Evolutionary conservation across 53 echinoderm and acorn worm genomes (phyloP).

Genomic region (Luidia sarsii): DNA sequence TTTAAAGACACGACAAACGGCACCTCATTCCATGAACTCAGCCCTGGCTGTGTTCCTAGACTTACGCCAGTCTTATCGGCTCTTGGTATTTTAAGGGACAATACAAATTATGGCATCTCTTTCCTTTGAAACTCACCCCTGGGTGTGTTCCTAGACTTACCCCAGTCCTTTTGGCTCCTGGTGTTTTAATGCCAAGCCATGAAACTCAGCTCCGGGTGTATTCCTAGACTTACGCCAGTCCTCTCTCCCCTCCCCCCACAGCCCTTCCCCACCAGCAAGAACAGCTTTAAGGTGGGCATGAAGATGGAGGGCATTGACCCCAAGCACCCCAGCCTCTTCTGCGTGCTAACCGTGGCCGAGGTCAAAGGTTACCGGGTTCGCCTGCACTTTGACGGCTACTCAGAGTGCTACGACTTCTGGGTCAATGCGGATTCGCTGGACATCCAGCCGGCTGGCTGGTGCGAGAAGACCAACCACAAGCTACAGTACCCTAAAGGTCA

Average conservation of each 20-base stretch:
- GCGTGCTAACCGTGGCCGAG: constrained; percentile 84
- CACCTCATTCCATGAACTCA: too few relatives aligned
- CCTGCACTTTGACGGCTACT: constrained; percentile 97
- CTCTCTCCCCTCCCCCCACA: constrained; percentile 46
- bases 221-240: too few relatives aligned
- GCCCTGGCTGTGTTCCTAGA: too few relatives aligned
- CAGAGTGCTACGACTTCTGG: constrained; percentile 99
- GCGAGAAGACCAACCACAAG: constrained; percentile 93
- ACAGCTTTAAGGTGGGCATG: constrained; percentile 90
- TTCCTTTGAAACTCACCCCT: too few relatives aligned
- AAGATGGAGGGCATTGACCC: constrained; percentile 96
- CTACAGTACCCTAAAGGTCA: constrained; percentile 88
- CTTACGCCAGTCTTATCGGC: too few relatives aligned
- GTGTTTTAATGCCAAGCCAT: too few relatives aligned
- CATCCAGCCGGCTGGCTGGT: constrained; percentile 92
- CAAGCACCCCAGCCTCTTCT: constrained; percentile 94
- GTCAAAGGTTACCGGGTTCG: constrained; percentile 78
- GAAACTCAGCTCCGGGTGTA: too few relatives aligned
- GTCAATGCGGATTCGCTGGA: constrained; percentile 89
- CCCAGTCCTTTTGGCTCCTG: too few relatives aligned
- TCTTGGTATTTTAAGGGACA: too few relatives aligned
- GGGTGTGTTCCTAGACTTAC: too few relatives aligned
- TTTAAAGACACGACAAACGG: too few relatives aligned
- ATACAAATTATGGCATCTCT: too few relatives aligned
- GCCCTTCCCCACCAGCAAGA: constrained; percentile 84